phyloP scores from a whole-genome alignment of 2,113 vertebrate species.

The Verasper variegatus region DNA sequence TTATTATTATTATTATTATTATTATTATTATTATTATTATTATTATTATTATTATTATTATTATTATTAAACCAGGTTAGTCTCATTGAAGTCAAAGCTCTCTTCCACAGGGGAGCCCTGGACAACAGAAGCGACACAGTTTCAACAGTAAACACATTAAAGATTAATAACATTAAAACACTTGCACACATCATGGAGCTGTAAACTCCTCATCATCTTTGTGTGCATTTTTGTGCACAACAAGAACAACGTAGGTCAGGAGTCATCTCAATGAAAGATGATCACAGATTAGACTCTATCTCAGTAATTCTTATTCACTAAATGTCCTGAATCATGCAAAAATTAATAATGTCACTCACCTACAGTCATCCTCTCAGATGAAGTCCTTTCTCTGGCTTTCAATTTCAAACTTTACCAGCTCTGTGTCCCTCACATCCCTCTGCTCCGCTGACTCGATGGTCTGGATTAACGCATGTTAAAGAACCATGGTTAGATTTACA shows the following conservation, averaged over 20 bases:
- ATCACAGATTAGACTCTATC: slow-evolving; percentile 7
- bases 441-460: background rate
- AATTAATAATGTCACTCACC: slow-evolving; percentile 59
- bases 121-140: too few species aligned
- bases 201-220: background rate
- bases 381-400: slow-evolving; percentile 18
- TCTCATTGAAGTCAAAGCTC: too few species aligned
- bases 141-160: too few species aligned
- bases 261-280: background rate
- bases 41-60: too few species aligned
- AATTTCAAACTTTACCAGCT: slow-evolving; percentile 38
- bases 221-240: background rate
- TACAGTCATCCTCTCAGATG: slow-evolving; percentile 59
- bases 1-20: too few species aligned
- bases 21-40: too few species aligned
- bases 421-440: slow-evolving; percentile 43
- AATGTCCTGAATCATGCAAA: background rate
- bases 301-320: background rate
- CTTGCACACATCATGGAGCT: too few species aligned
- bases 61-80: too few species aligned
- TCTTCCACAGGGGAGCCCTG: too few species aligned
- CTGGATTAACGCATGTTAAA: slow-evolving; percentile 29
- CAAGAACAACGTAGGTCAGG: background rate
- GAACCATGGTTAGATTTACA: slow-evolving; percentile 7
- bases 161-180: too few species aligned